Percentiles rank a stretch among this genome's conserved stretches.
Evolutionary conservation across 2,888 invertebrate genomes (phyloP).

Genomic region (Apotomis turbidana): DNA sequence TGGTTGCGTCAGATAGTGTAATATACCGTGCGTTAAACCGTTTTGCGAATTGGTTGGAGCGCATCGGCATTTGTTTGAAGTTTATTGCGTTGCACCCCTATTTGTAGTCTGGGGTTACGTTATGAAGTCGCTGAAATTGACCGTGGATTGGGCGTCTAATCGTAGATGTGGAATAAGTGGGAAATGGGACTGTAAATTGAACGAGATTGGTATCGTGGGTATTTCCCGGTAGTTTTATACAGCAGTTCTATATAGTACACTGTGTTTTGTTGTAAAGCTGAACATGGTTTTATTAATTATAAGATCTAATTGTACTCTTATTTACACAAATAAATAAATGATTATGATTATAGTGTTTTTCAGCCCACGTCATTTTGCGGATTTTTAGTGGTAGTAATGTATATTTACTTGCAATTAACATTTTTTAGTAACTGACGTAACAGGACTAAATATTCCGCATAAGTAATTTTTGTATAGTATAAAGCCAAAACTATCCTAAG

Average conservation of each 20-base stretch:
- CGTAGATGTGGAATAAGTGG: constrained; percentile 5
- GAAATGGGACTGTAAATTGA: constrained; percentile 1
- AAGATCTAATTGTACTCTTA: no score
- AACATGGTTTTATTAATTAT: no score
- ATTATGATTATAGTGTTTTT: no score
- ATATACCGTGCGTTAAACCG: constrained; percentile 54
- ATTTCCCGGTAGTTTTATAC: neutral
- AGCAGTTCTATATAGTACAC: neutral
- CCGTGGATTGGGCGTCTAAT: constrained; percentile 31
- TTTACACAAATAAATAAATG: no score
- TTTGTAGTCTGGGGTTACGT: constrained; percentile 21
- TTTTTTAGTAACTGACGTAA: no score
- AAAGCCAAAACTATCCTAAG: no score
- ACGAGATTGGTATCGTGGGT: neutral
- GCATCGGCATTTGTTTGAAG: constrained; percentile 33
- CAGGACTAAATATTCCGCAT: no score
- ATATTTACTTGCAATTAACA: no score
- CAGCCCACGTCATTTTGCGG: no score
- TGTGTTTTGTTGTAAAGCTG: no score
- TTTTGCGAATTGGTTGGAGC: constrained; percentile 44
- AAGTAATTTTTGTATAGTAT: no score
- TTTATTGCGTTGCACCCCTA: constrained; percentile 39
- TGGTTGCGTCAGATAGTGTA: constrained; percentile 47
- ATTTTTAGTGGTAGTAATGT: no score
- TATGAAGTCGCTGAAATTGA: constrained; percentile 38